Base-by-base conservation (phyloP, 2,113 vertebrate genomes). In the Deroptyus accipitrinus region DNA sequence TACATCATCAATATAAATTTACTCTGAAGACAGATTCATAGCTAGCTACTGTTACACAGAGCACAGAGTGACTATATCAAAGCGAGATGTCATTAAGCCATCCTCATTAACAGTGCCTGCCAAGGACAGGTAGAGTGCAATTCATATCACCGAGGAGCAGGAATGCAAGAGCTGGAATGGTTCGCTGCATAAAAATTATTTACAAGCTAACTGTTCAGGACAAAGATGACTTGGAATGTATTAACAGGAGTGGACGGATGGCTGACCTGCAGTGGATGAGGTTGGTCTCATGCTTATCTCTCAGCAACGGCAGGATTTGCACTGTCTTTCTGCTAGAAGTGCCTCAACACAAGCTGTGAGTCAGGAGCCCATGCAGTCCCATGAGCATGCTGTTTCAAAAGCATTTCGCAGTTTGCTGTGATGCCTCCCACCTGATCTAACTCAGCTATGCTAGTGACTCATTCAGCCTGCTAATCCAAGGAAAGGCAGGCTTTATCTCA, bases 1-100 rank as follows among this genome's bases (percentile, higher is more conserved):
- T 67, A 46, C 64, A 91, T 86, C 92, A 91, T 91, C 87, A 94
- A 46, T 95, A 95, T 64, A 93, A 92, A 96, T 88, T 85, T 92
- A 67, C 69, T 70, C 55, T 67, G 42, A 88, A 94, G 86, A 88
- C 51, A 94, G 80, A 90, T 81, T 88, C 85, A 66, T 61, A 48
- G 83, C 67, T 77, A 94, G 54, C n/a, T 94, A 39, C 72, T 83
- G 14, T 63, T 77, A 83, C 37, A 77, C 31, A 72, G 63, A 62
- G 39, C 31, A 83, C 46, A 83, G 49, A 61, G 54, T 88, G 85
- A 86, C 84, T 80, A 19, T 73, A 86, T 85, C 67, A 94, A 87
- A 95, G 91, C 62, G n/a, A 87, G 48, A 64, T 85, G 81, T 73
- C 89, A 94, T 95, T 94, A 96, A 92, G 67, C 35, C 52, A 57